Evolutionary conservation across 2,888 invertebrate species (phyloP), one percentile per base, ranked within the genome.

Genomic region (Eretmocerus hayati): DNA sequence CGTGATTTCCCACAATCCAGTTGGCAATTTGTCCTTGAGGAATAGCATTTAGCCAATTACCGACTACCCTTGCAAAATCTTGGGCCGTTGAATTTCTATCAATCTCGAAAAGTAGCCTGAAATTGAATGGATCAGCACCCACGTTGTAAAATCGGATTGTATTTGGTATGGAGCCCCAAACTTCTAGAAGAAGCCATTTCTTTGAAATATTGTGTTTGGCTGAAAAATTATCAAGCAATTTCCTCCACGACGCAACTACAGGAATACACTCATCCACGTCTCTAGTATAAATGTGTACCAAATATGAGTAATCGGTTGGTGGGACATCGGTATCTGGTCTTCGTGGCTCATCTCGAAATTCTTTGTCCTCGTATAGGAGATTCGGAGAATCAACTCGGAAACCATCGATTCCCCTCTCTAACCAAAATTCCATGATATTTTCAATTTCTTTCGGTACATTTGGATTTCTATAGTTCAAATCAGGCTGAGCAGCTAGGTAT

Each of bases 1-100:
- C 79, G 33, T 81, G 73, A 42, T 81, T 79, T 46, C 77, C 80
- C 59, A 84, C 83, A 68, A 84, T 83, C 84, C 84, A 84, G 60
- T 83, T 84, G 0, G 83, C 73, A 44, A 65, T 65, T 48, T 73
- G 69, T 11, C 74, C 75, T 19, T 59, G 53, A 0, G 82, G 81
- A 74, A 81, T 75, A 15, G 74, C 74, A 1, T 71, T 69, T 60
- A 81, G 61, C 83, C 83, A 84, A 2, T 70, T 69, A 31, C 80
- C 75, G 3, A 83, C 73, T 1, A 67, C 59, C 1, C 59, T 56
- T 31, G 77, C 76, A 47, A 80, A 78, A 31, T 78, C 74, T 9
- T 62, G 51, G 0, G 81, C 81, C 19, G 67, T 75, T 0, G 81
- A 79, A 0, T 53, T 50, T 9, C 55, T 58, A 63, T 62, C 4